phyloP scores from a whole-genome alignment of 2,888 invertebrate genomes.

The Aromia moschata region DNA sequence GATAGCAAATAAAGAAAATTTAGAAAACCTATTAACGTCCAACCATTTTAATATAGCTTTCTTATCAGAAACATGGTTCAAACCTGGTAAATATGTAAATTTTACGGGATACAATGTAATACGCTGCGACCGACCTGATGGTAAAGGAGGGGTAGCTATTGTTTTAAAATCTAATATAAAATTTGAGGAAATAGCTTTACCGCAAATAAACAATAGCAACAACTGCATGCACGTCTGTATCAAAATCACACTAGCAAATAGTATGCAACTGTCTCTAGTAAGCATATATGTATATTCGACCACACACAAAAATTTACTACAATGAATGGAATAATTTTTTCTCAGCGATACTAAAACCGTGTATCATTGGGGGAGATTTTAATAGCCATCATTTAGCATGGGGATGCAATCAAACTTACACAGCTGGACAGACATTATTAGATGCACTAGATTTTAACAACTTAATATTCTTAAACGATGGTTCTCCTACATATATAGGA shows the following conservation, averaged over 20 bases:
- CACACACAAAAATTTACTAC: neutral
- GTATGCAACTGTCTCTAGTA: neutral
- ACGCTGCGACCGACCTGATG: conserved; percentile 2
- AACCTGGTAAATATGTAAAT: conserved; percentile 11
- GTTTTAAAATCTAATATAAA: conserved; percentile 7
- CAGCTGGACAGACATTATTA: neutral
- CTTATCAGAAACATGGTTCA: conserved; percentile 23
- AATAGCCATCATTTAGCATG: neutral
- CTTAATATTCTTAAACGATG: conserved; percentile 13
- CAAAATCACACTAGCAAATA: neutral
- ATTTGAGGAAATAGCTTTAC: neutral
- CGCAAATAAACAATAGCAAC: too few relatives aligned
- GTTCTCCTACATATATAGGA: conserved; percentile 11
- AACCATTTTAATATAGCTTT: conserved; percentile 17
- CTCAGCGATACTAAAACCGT: neutral
- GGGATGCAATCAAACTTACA: neutral
- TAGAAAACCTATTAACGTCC: conserved; percentile 1
- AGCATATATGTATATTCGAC: neutral
- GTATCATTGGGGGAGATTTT: neutral
- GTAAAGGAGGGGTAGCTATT: conserved; percentile 8
- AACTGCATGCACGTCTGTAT: neutral
- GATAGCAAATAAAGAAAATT: conserved; percentile 19
- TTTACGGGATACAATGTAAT: conserved; percentile 3
- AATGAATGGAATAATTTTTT: neutral
- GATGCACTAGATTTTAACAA: conserved; percentile 3